A percentile compares a stretch with the other conserved stretches of the same genome.
These are phyloP conservation scores for Drosophila merina DNA, from an alignment of 2,888 invertebrate species.

Conservation along the genomic window DNA sequence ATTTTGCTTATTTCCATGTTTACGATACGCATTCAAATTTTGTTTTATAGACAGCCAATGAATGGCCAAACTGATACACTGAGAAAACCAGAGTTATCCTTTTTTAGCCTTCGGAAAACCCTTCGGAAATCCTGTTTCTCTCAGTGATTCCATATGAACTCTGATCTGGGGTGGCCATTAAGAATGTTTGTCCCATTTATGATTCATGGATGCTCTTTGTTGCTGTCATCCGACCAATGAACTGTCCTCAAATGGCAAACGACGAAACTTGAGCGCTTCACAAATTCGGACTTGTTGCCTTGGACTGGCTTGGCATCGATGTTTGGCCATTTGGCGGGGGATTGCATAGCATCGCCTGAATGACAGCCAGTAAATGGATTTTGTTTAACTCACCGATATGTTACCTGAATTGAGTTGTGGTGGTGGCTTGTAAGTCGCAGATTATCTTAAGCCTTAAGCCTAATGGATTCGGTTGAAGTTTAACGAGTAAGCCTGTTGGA, in stretches of 20 bases:
- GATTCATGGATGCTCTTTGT: slow-evolving; percentile 44
- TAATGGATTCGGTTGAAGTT: neutral
- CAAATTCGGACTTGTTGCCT: slow-evolving; percentile 35
- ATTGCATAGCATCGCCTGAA: slow-evolving; percentile 12
- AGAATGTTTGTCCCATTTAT: slow-evolving; percentile 38
- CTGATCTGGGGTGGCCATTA: slow-evolving; percentile 18
- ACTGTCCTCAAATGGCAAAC: slow-evolving; percentile 31
- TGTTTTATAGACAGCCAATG: slow-evolving; percentile 32
- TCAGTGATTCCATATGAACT: slow-evolving; percentile 9
- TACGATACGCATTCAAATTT: slow-evolving; percentile 40
- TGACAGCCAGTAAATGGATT: slow-evolving; percentile 22
- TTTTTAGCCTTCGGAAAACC: no score
- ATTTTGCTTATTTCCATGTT: slow-evolving; percentile 36
- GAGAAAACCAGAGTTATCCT: neutral
- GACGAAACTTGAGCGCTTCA: slow-evolving; percentile 17
- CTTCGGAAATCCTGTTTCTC: neutral
- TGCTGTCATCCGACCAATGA: slow-evolving; percentile 33
- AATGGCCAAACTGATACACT: slow-evolving; percentile 16
- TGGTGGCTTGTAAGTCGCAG: neutral
- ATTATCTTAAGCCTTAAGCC: neutral
- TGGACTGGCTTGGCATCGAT: slow-evolving; percentile 8
- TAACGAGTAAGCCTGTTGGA: neutral
- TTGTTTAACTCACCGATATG: slow-evolving; percentile 4
- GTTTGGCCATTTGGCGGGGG: slow-evolving; percentile 17
- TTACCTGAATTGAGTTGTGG: neutral